These are phyloP conservation scores for Neolamprologus cancellatus DNA, from an alignment of 2,113 vertebrate genomes.

Conservation along the genomic window DNA sequence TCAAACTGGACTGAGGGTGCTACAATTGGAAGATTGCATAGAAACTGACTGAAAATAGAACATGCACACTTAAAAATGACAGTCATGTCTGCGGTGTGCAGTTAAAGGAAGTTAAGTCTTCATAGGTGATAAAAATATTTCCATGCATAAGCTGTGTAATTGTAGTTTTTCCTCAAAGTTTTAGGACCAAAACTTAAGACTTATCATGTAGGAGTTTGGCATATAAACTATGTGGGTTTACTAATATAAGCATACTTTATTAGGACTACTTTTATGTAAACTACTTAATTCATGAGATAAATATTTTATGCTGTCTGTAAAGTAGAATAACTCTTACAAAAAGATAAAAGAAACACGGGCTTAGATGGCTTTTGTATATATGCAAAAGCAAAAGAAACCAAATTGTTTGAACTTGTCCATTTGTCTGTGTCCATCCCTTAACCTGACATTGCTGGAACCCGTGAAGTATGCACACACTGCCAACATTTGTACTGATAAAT, in stretches of 20 bases:
- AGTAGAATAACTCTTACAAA: not conserved
- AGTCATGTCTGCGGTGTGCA: not conserved
- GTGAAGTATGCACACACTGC: not conserved
- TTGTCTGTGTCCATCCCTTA: not conserved
- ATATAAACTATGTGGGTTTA: not conserved
- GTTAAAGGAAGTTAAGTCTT: not conserved
- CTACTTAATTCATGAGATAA: not conserved
- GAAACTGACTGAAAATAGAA: not conserved
- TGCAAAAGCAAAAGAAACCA: not conserved
- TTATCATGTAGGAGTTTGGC: not conserved
- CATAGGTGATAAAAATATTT: not conserved
- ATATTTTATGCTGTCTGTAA: not conserved
- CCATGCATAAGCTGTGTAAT: not conserved
- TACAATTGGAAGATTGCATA: not conserved
- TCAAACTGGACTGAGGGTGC: not conserved
- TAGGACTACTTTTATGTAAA: not conserved
- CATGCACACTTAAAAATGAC: not conserved
- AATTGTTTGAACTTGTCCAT: not conserved
- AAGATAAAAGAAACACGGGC: not conserved
- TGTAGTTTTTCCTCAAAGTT: not conserved
- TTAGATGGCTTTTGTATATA: fast-evolving
- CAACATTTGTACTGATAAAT: slow-evolving; percentile 17
- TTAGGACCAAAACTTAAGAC: not conserved
- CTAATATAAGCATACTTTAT: not conserved
- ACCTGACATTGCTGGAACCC: not conserved